Evolutionary conservation across 2,797 vertebrate species (phyloP).

Genomic region (Percopsis omiscomaycus): DNA sequence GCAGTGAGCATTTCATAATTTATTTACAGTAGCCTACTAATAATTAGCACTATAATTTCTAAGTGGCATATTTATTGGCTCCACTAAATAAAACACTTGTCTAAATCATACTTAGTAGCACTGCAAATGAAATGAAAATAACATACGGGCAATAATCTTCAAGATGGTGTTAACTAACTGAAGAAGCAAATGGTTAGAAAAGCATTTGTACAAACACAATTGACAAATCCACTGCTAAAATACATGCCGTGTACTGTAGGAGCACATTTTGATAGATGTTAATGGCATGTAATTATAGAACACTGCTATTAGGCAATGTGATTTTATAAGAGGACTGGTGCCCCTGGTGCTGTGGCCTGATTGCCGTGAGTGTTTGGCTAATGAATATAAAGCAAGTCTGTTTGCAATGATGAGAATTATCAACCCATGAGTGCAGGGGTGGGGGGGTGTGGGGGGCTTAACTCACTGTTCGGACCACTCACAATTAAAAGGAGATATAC

Average conservation of each 20-base stretch:
- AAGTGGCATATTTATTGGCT: conserved; percentile 4
- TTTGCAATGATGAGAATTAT: conserved; percentile 75
- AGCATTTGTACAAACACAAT: conserved; percentile 58
- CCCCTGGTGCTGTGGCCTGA: conserved; percentile 77
- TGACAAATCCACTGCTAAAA: conserved; percentile 63
- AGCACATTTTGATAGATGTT: conserved; percentile 79
- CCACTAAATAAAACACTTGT: conserved; percentile 3
- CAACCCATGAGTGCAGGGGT: conserved; percentile 61
- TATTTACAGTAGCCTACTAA: conserved; percentile 34
- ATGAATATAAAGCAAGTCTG: conserved; percentile 81
- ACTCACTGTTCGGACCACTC: conserved; percentile 52
- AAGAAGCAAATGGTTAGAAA: conserved; percentile 54
- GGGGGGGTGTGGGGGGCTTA: conserved; percentile 27
- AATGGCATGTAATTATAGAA: conserved; percentile 81
- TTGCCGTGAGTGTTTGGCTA: conserved; percentile 79
- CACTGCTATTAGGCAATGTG: conserved; percentile 76
- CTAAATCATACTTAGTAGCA: conserved; percentile 10
- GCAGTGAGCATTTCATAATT: conserved; percentile 38
- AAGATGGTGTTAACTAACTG: conserved; percentile 39
- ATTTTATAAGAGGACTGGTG: conserved; percentile 77
- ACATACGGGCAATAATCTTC: conserved; percentile 31
- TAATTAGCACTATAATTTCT: conserved; percentile 9
- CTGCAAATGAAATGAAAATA: conserved; percentile 27
- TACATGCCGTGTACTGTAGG: conserved; percentile 55
- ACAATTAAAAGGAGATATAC: conserved; percentile 56